phyloP scores from a whole-genome alignment of 2,888 invertebrate species.

The Lathronympha strigana region DNA sequence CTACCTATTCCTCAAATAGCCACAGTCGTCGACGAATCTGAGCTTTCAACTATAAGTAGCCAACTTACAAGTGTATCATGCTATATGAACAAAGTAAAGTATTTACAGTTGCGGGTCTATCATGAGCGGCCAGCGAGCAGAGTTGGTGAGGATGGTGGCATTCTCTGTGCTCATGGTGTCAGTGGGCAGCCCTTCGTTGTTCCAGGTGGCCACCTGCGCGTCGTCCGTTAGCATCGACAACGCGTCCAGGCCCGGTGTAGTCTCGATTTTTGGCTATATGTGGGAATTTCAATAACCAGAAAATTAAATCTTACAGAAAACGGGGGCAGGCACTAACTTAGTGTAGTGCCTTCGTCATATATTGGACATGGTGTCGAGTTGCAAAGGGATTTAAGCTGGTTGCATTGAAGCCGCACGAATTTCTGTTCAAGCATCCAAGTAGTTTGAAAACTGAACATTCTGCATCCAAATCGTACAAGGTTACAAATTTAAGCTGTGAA shows the following conservation, averaged over 20 bases:
- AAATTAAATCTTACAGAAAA: too few relatives aligned
- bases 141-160: conserved; percentile 95
- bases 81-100: conserved; percentile 9
- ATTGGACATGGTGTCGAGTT: too few relatives aligned
- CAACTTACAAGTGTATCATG: too few relatives aligned
- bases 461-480: too few relatives aligned
- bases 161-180: conserved; percentile 98
- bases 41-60: background rate
- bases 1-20: too few relatives aligned
- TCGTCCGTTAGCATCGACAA: conserved; percentile 95
- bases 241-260: conserved; percentile 91
- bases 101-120: conserved; percentile 94
- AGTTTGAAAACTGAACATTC: too few relatives aligned
- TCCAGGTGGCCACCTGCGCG: conserved; percentile 96
- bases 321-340: too few relatives aligned
- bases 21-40: too few relatives aligned
- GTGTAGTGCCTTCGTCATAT: too few relatives aligned
- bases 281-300: too few relatives aligned
- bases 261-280: conserved; percentile 88
- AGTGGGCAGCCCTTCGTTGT: conserved; percentile 96
- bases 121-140: conserved; percentile 96
- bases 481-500: background rate
- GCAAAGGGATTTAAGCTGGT: too few relatives aligned
- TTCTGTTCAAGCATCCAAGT: too few relatives aligned
- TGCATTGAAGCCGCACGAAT: background rate